These are phyloP conservation scores for Epinotia ramella DNA, from an alignment of 2,888 invertebrate genomes.

Conservation along the genomic window DNA sequence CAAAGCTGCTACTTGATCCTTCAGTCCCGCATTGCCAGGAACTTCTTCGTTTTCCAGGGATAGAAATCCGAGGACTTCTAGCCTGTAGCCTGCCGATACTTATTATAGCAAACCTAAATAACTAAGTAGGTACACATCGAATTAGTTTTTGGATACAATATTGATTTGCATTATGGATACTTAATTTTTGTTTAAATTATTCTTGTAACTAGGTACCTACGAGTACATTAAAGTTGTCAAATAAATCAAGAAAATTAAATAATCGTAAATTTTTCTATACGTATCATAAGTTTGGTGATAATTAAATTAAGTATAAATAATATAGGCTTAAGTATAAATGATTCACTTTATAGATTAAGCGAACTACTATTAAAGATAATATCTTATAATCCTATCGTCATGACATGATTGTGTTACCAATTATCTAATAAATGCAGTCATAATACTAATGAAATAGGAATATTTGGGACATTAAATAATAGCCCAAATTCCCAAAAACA, in stretches of 20 bases:
- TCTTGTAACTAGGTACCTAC: not conserved
- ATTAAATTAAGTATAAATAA: not conserved
- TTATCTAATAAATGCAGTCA: conserved; percentile 31
- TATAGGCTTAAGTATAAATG: not conserved
- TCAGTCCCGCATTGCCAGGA: conserved; percentile 80
- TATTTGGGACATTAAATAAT: conserved; percentile 17
- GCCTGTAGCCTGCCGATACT: conserved; percentile 60
- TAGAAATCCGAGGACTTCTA: conserved; percentile 80
- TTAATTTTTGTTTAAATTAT: not conserved
- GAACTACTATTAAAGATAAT: not conserved
- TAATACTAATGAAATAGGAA: conserved; percentile 21
- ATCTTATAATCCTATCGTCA: conserved; percentile 7
- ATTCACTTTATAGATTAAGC: not conserved
- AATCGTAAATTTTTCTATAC: not conserved
- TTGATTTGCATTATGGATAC: not conserved
- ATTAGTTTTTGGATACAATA: not conserved
- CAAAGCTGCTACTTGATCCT: conserved; percentile 81
- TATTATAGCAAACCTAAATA: no score
- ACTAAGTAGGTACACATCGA: not conserved
- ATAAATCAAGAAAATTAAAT: not conserved
- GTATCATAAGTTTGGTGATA: not conserved
- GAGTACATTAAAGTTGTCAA: not conserved
- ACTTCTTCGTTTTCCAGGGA: conserved; percentile 78
- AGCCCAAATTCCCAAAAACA: no score
- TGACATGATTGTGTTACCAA: conserved; percentile 19